These are phyloP conservation scores for Calyptommatus sinebrachiatus DNA, from an alignment of 2,113 vertebrate species.

Conservation along the genomic window DNA sequence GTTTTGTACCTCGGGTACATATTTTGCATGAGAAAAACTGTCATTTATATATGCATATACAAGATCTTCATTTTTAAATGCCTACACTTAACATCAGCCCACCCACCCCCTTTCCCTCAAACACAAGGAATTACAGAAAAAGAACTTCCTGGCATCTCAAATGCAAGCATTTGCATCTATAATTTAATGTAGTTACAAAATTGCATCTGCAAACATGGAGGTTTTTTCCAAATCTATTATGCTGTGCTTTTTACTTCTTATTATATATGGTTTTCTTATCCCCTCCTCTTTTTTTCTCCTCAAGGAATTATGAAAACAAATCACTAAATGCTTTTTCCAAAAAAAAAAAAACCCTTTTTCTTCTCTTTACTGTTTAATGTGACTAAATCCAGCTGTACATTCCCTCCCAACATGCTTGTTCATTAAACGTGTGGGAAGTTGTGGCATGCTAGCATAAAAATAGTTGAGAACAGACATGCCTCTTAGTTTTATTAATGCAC, in stretches of 20 bases:
- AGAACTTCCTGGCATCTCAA: constrained; percentile 9
- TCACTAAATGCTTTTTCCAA: constrained; percentile 25
- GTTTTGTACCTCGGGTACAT: background rate
- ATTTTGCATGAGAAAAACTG: constrained; percentile 15
- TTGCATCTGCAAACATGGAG: constrained; percentile 1
- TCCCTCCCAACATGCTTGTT: constrained; percentile 52
- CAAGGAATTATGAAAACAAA: constrained; percentile 40
- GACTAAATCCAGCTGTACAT: constrained; percentile 50
- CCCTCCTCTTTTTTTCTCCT: constrained; percentile 13
- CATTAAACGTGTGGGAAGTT: constrained; percentile 59
- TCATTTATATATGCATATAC: background rate
- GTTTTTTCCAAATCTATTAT: constrained; percentile 10
- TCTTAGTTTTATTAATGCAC: constrained; percentile 56
- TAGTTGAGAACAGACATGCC: constrained; percentile 54
- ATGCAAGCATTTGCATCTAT: background rate
- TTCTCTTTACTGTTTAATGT: constrained; percentile 52
- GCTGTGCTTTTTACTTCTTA: constrained; percentile 6
- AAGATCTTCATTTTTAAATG: constrained; percentile 19
- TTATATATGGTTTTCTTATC: constrained; percentile 20
- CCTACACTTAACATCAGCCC: constrained; percentile 8
- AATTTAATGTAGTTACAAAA: constrained; percentile 29
- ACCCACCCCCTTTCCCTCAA: background rate
- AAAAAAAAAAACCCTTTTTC: constrained; percentile 14
- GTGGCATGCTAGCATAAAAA: constrained; percentile 47
- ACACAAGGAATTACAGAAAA: constrained; percentile 18